These are phyloP conservation scores for Pecten maximus DNA, from an alignment of 2,888 invertebrate genomes.

Conservation along the genomic window DNA sequence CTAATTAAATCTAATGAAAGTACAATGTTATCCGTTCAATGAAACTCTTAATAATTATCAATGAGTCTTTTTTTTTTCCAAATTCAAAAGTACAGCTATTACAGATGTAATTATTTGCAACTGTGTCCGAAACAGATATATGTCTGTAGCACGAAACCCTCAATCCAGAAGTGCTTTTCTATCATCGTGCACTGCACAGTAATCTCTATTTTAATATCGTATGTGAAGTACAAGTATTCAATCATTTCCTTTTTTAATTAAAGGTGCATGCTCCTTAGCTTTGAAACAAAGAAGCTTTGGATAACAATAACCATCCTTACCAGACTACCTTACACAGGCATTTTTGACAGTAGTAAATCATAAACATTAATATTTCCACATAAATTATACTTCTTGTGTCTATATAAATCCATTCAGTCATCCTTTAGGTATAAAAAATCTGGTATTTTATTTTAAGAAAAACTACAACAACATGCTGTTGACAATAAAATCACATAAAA, in stretches of 20 bases:
- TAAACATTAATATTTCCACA: no score
- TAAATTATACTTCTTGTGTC: no score
- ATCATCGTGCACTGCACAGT: not conserved
- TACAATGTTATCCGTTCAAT: conserved; percentile 22
- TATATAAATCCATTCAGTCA: no score
- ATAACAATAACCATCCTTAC: not conserved
- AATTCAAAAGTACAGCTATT: not conserved
- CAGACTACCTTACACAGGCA: not conserved
- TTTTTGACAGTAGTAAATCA: no score
- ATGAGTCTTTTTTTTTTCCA: not conserved
- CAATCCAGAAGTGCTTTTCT: not conserved
- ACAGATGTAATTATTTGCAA: conserved; percentile 2
- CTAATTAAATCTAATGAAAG: conserved; percentile 15
- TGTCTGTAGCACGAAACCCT: not conserved
- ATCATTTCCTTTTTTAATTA: conserved; percentile 16
- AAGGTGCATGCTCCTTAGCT: conserved; percentile 5
- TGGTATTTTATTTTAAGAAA: no score
- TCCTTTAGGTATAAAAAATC: no score
- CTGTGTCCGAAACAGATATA: conserved; percentile 3
- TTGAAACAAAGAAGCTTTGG: conserved; percentile 3
- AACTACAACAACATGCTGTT: no score
- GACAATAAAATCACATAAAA: no score
- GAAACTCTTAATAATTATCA: not conserved
- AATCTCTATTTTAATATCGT: conserved; percentile 11
- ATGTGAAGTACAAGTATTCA: conserved; percentile 11